Percentiles rank a stretch among this genome's conserved stretches.
Conservation (phyloP, 1,140 invertebrate genomes). For the Drosophila pachea region DNA sequence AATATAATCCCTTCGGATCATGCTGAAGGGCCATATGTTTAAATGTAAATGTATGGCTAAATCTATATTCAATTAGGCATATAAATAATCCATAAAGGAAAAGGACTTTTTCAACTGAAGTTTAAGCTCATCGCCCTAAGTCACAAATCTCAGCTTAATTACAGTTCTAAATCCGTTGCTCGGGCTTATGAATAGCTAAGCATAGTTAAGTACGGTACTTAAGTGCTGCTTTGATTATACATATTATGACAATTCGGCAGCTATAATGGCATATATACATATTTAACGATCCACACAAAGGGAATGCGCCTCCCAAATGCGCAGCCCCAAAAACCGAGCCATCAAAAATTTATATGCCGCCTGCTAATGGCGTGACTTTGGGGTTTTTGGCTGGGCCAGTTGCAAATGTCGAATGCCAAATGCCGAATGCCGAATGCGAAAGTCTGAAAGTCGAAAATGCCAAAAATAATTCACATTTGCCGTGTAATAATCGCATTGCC, state of each 20-base stretch:
- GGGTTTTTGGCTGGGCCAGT: slow-evolving; percentile 10
- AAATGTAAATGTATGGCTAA: too few species aligned
- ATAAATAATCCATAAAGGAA: too few species aligned
- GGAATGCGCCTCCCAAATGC: slow-evolving; percentile 2
- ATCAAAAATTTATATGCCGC: slow-evolving; percentile 53
- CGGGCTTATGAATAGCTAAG: slow-evolving; percentile 9
- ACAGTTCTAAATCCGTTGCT: background rate
- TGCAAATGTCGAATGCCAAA: background rate
- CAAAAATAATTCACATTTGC: slow-evolving; percentile 30
- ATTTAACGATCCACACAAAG: slow-evolving; percentile 4
- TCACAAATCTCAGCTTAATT: too few species aligned
- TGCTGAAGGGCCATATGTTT: too few species aligned
- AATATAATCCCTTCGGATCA: too few species aligned
- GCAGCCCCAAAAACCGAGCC: slow-evolving; percentile 36
- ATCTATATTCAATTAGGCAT: too few species aligned
- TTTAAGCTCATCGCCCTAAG: too few species aligned
- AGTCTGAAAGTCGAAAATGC: too few species aligned
- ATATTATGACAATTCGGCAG: slow-evolving; percentile 3
- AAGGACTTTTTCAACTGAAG: too few species aligned
- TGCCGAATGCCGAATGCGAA: too few species aligned
- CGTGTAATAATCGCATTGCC: slow-evolving; percentile 47
- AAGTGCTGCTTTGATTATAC: slow-evolving; percentile 10
- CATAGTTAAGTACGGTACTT: background rate
- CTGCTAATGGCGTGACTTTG: slow-evolving; percentile 48
- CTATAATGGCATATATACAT: background rate